phyloP scores from a whole-genome alignment of 1,140 invertebrate genomes.

The Pseudomyrmex concolor region DNA sequence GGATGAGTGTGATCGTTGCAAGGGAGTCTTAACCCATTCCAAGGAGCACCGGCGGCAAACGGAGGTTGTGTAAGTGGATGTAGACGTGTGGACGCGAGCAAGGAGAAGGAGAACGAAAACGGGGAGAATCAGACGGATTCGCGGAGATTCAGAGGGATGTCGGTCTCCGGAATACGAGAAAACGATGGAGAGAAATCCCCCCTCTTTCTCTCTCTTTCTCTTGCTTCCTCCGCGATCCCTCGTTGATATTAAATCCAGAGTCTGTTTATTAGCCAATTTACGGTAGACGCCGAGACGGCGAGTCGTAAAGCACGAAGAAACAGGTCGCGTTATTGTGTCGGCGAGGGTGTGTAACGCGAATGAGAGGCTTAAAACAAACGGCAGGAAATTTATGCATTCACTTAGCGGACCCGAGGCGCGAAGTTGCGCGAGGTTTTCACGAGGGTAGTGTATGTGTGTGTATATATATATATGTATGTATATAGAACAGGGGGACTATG shows the following conservation, averaged over 20 bases:
- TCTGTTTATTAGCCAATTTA: constrained; percentile 77
- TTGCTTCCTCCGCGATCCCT: constrained; percentile 3
- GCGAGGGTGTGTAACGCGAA: constrained; percentile 27
- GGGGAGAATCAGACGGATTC: constrained; percentile 16
- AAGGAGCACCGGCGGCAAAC: background rate
- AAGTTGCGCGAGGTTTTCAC: constrained; percentile 24
- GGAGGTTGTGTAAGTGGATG: constrained; percentile 38
- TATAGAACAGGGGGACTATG: background rate
- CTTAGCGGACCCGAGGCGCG: constrained; percentile 60
- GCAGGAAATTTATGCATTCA: constrained; percentile 76
- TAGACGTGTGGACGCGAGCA: constrained; percentile 34
- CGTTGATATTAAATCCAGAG: constrained; percentile 68
- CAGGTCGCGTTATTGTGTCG: constrained; percentile 71
- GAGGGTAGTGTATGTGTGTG: background rate
- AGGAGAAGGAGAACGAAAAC: background rate
- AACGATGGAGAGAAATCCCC: background rate
- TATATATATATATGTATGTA: no score
- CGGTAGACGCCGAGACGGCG: constrained; percentile 61
- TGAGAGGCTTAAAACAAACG: constrained; percentile 66
- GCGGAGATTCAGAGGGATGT: constrained; percentile 17
- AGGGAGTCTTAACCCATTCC: constrained; percentile 42
- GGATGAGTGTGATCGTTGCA: constrained; percentile 33
- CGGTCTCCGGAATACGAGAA: constrained; percentile 17
- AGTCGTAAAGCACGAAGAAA: constrained; percentile 75
- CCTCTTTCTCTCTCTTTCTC: no score